Percentiles rank a stretch among this genome's conserved stretches.
These are phyloP conservation scores for Melinaea marsaeus DNA, from an alignment of 2,888 invertebrate genomes.

Conservation along the genomic window DNA sequence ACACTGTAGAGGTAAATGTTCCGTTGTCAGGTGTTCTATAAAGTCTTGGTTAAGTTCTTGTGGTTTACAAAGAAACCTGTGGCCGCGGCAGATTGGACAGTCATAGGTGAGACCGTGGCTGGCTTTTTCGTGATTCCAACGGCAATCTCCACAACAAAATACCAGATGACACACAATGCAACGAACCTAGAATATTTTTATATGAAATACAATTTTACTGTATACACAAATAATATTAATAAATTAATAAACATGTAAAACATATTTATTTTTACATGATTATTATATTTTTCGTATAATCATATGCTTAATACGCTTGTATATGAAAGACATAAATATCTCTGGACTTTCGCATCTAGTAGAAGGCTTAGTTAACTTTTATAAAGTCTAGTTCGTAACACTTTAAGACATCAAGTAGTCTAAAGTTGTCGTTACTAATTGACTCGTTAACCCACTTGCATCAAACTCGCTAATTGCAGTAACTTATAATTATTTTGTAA, in stretches of 20 bases:
- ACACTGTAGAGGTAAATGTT: conserved; percentile 64
- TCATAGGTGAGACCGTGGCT: conserved; percentile 61
- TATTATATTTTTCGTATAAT: no score
- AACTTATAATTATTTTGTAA: conserved; percentile 11
- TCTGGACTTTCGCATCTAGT: no score
- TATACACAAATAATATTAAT: background rate
- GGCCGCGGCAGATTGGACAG: conserved; percentile 65
- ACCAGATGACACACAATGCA: conserved; percentile 65
- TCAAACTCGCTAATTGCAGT: conserved; percentile 8
- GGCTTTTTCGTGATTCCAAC: conserved; percentile 59
- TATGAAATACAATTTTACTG: background rate
- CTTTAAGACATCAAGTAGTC: conserved; percentile 12
- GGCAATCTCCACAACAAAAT: conserved; percentile 68
- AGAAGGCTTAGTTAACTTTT: no score
- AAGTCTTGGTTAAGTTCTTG: conserved; percentile 51
- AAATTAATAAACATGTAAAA: no score
- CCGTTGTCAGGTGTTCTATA: conserved; percentile 50
- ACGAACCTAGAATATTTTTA: conserved; percentile 49
- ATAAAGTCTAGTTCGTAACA: background rate
- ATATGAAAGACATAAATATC: no score
- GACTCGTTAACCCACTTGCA: conserved; percentile 36
- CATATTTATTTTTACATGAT: no score
- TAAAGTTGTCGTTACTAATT: conserved; percentile 28
- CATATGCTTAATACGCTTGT: no score
- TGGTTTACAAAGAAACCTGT: conserved; percentile 55